These are phyloP conservation scores for Leucania comma DNA, from an alignment of 2,888 invertebrate species.

Conservation along the genomic window DNA sequence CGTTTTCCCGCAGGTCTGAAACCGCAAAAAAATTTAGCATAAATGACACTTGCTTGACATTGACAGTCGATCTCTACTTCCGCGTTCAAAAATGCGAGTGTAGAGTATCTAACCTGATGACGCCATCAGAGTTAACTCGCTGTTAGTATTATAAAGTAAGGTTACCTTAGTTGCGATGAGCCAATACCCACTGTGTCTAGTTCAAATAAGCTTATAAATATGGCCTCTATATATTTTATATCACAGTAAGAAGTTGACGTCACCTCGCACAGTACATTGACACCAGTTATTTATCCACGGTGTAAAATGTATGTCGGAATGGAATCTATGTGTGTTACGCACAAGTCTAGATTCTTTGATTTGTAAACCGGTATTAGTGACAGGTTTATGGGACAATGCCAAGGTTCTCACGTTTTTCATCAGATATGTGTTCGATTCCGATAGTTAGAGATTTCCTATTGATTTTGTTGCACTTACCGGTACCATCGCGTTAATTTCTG, in stretches of 20 bases:
- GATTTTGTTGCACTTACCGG: too few relatives aligned
- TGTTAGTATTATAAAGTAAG: too few relatives aligned
- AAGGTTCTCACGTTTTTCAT: conserved; percentile 33
- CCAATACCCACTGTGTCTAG: neutral
- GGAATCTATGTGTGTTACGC: conserved; percentile 8
- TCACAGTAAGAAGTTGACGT: conserved; percentile 24
- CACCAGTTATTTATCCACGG: conserved; percentile 34
- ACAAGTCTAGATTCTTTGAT: conserved; percentile 30
- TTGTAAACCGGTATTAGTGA: conserved; percentile 14
- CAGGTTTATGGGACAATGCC: conserved; percentile 34
- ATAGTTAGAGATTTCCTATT: too few relatives aligned
- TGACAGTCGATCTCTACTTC: too few relatives aligned
- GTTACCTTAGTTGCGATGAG: neutral
- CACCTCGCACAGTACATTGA: conserved; percentile 44
- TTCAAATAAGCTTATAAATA: neutral
- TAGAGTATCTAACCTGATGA: too few relatives aligned
- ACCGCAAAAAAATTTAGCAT: too few relatives aligned
- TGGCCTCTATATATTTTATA: neutral
- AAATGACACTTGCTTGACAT: too few relatives aligned
- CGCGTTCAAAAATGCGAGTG: too few relatives aligned
- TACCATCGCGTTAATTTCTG: too few relatives aligned
- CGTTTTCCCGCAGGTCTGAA: too few relatives aligned
- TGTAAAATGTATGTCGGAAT: neutral
- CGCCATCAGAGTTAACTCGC: too few relatives aligned
- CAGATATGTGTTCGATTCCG: too few relatives aligned